Conservation (phyloP, 2,888 invertebrate species). For the Agriotes lineatus region DNA sequence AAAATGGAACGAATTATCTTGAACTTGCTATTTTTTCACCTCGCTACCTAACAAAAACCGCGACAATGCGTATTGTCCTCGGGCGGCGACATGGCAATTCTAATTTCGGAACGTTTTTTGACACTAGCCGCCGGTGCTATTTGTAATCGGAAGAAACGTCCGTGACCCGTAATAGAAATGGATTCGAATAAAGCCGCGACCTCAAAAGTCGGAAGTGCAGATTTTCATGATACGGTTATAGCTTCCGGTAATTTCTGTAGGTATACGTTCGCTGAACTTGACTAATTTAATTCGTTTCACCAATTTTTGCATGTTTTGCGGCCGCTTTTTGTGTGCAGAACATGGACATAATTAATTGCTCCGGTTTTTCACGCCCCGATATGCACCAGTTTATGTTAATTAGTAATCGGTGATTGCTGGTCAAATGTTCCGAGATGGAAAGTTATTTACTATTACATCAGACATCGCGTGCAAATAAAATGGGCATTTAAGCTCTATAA, state of each 20-base stretch:
- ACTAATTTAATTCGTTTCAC: background rate
- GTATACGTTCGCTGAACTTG: slow-evolving; percentile 25
- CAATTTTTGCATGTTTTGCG: background rate
- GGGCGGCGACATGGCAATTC: slow-evolving; percentile 8
- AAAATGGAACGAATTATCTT: no score
- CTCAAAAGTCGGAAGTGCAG: slow-evolving; percentile 23
- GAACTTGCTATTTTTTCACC: no score
- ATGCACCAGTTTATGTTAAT: background rate
- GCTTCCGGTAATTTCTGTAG: slow-evolving; percentile 20
- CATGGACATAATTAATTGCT: no score
- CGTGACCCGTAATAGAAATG: slow-evolving; percentile 21
- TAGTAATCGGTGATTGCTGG: background rate
- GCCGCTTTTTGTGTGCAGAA: background rate
- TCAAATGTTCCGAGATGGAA: background rate
- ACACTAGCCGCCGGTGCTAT: background rate
- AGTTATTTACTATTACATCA: background rate
- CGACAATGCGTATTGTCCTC: background rate
- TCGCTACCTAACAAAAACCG: no score
- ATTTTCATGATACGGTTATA: slow-evolving; percentile 20
- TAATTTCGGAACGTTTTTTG: slow-evolving; percentile 3
- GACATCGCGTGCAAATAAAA: no score
- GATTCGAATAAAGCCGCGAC: slow-evolving; percentile 2
- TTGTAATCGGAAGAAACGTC: slow-evolving; percentile 19
- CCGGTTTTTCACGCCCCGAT: background rate
- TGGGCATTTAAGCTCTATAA: no score